Conservation (phyloP, 2,113 vertebrate genomes). For the Origma solitaria region DNA sequence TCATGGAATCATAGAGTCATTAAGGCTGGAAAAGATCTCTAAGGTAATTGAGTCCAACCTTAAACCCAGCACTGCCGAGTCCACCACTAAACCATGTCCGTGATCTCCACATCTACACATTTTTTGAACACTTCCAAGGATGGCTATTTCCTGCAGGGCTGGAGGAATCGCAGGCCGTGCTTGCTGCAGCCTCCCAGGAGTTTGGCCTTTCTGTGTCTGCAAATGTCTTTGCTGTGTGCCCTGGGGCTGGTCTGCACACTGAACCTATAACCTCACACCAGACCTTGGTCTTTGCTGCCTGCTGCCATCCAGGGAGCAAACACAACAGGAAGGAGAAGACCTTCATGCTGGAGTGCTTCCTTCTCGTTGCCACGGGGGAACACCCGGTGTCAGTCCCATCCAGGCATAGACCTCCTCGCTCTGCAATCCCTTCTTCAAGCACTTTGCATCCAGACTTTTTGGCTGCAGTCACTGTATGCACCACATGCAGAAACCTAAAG, state of each 20-base stretch:
- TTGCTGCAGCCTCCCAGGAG: not conserved
- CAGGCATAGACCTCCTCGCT: not conserved
- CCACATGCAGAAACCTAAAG: not conserved
- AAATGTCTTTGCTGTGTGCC: not conserved
- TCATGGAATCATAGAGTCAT: not conserved
- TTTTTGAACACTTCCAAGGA: not conserved
- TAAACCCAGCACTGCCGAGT: not conserved
- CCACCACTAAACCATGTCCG: not conserved
- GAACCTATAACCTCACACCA: not conserved
- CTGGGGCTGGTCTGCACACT: not conserved
- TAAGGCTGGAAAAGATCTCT: not conserved
- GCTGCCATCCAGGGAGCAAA: not conserved
- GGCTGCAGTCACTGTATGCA: not conserved
- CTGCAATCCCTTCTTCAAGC: not conserved
- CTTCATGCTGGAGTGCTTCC: not conserved
- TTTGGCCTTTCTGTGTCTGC: not conserved
- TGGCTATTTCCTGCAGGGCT: not conserved
- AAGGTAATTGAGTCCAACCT: not conserved
- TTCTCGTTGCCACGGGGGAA: not conserved
- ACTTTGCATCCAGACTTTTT: not conserved
- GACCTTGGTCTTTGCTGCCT: not conserved
- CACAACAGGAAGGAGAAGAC: not conserved
- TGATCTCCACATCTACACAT: too few relatives aligned
- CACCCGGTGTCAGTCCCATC: not conserved
- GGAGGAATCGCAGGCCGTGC: fast-evolving